These are phyloP conservation scores for Bombus ignitus DNA, from an alignment of 1,140 invertebrate genomes.

Conservation along the genomic window DNA sequence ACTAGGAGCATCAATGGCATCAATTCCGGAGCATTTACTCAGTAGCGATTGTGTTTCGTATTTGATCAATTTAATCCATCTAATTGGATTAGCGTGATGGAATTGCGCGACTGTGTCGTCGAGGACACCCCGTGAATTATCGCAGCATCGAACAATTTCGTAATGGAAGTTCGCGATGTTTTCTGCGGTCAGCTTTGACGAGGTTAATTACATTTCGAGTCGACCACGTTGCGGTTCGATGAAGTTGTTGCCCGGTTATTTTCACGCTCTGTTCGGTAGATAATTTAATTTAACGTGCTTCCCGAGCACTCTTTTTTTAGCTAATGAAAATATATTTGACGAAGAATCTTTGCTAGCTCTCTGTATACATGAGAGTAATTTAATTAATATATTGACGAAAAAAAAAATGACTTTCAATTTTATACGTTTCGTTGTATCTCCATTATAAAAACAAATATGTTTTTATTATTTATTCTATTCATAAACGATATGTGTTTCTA, in stretches of 20 bases:
- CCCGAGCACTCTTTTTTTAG: neutral
- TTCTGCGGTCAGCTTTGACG: constrained; percentile 28
- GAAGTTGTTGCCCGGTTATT: constrained; percentile 9
- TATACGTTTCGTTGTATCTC: neutral
- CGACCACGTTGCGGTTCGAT: constrained; percentile 17
- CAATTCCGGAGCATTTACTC: constrained; percentile 7
- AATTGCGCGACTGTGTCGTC: constrained; percentile 1
- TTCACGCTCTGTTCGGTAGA: neutral
- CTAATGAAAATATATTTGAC: neutral
- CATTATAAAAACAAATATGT: too few species aligned
- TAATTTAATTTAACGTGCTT: neutral
- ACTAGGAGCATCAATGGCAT: neutral
- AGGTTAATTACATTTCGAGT: constrained; percentile 15
- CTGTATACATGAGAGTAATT: too few species aligned
- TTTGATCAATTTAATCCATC: constrained; percentile 33
- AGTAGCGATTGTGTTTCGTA: neutral
- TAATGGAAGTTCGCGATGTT: constrained; percentile 22
- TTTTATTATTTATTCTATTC: too few species aligned
- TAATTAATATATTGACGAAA: neutral
- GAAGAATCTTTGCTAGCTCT: too few species aligned
- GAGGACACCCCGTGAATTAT: constrained; percentile 45
- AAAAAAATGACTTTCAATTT: neutral
- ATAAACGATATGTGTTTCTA: too few species aligned
- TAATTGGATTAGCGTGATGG: constrained; percentile 30
- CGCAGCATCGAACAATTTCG: constrained; percentile 25